These are phyloP conservation scores for Dromococcyx pavoninus DNA, from an alignment of 2,797 vertebrate genomes.

Conservation along the genomic window DNA sequence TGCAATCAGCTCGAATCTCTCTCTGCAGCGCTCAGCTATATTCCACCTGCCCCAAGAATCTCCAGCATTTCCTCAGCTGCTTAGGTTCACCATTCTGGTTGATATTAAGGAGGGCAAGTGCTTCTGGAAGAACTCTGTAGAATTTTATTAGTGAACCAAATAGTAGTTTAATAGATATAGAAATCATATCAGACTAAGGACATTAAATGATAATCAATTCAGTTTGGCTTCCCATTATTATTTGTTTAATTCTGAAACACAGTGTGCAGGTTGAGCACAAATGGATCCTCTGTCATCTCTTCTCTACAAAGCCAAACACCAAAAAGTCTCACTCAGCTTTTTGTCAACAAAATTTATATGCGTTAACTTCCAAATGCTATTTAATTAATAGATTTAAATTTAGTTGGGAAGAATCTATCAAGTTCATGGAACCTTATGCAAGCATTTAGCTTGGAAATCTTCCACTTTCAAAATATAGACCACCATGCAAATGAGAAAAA, in stretches of 20 bases:
- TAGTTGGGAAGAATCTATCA: not conserved
- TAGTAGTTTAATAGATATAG: not conserved
- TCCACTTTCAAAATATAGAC: not conserved
- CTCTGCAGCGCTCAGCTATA: rapidly evolving
- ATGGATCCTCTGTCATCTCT: not conserved
- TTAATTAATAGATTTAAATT: not conserved
- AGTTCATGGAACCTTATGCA: not conserved
- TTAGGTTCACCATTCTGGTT: not conserved
- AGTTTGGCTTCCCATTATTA: not conserved
- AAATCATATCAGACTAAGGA: not conserved
- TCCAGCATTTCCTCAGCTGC: not conserved
- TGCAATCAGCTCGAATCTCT: not conserved
- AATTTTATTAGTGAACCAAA: not conserved
- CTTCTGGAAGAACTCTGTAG: not conserved
- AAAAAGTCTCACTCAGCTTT: not conserved
- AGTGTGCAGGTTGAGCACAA: not conserved
- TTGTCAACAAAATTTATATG: not conserved
- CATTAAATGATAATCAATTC: constrained; percentile 8
- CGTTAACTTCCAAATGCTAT: not conserved
- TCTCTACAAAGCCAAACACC: not conserved
- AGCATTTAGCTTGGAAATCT: not conserved
- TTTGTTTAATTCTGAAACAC: constrained; percentile 5
- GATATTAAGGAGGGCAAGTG: not conserved
- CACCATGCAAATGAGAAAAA: not conserved
- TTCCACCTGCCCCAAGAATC: not conserved